phyloP scores from a whole-genome alignment of 2,888 invertebrate genomes.

The Theodoxus fluviatilis region DNA sequence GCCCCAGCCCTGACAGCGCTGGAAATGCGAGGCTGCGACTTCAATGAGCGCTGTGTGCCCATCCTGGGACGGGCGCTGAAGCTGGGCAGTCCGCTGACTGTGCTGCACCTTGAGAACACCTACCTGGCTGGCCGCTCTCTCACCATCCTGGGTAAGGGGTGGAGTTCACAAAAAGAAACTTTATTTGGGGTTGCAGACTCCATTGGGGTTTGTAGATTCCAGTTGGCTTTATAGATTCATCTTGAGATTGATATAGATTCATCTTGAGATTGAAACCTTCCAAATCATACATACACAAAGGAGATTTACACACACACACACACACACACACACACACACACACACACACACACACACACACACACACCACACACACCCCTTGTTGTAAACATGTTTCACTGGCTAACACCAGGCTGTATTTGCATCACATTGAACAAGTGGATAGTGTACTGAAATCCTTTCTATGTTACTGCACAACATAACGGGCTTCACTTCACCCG shows the following conservation, averaged over 20 bases:
- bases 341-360: too few species aligned
- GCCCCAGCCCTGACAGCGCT: constrained; percentile 76
- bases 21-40: constrained; percentile 73
- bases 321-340: too few species aligned
- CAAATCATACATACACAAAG: neutral
- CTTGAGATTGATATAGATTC: neutral
- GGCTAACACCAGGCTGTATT: too few species aligned
- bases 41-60: constrained; percentile 77
- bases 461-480: too few species aligned
- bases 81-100: constrained; percentile 75
- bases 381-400: too few species aligned
- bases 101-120: constrained; percentile 81
- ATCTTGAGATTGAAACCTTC: neutral
- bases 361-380: too few species aligned
- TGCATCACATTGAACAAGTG: too few species aligned
- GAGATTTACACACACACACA: too few species aligned
- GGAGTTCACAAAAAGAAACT: neutral
- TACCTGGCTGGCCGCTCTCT: constrained; percentile 78
- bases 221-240: neutral
- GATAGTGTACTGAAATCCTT: too few species aligned
- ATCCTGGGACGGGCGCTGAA: constrained; percentile 78
- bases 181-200: neutral
- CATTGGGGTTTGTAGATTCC: neutral
- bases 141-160: constrained; percentile 75
- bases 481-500: too few species aligned